A percentile compares a stretch with the other conserved stretches of the same genome.
These are phyloP conservation scores for Stomorhina lunata DNA, from an alignment of 2,888 invertebrate genomes.

Conservation along the genomic window DNA sequence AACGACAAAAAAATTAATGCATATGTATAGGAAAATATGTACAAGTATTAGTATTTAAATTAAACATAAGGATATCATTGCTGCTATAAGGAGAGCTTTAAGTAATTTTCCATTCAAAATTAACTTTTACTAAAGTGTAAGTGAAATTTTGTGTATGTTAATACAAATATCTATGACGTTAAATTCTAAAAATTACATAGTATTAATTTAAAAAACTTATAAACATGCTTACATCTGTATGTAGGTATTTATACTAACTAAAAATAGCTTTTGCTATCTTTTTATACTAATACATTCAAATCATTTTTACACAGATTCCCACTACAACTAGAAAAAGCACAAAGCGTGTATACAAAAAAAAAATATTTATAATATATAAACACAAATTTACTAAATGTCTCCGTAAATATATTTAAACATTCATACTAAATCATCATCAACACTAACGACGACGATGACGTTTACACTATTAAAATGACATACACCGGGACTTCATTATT, in stretches of 20 bases:
- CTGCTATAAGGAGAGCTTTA: background rate
- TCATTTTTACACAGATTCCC: background rate
- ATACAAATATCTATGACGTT: slow-evolving; percentile 16
- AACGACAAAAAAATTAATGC: background rate
- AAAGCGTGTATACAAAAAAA: background rate
- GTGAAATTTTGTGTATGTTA: slow-evolving; percentile 5
- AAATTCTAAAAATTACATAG: background rate
- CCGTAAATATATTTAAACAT: background rate
- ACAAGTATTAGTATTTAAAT: background rate
- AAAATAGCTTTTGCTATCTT: background rate
- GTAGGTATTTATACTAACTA: no score
- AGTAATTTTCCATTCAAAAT: background rate
- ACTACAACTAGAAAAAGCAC: background rate
- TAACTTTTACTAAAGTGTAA: background rate
- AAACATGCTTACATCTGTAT: background rate
- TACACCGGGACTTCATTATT: slow-evolving; percentile 24
- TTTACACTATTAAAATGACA: background rate
- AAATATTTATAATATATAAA: no score
- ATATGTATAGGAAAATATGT: background rate
- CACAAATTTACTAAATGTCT: background rate
- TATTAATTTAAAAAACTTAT: background rate
- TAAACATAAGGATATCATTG: background rate
- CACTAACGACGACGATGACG: background rate
- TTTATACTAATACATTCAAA: background rate
- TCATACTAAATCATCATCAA: slow-evolving; percentile 26